These are phyloP conservation scores for Tribolium freemani DNA, from an alignment of 2,888 invertebrate species.

Conservation along the genomic window DNA sequence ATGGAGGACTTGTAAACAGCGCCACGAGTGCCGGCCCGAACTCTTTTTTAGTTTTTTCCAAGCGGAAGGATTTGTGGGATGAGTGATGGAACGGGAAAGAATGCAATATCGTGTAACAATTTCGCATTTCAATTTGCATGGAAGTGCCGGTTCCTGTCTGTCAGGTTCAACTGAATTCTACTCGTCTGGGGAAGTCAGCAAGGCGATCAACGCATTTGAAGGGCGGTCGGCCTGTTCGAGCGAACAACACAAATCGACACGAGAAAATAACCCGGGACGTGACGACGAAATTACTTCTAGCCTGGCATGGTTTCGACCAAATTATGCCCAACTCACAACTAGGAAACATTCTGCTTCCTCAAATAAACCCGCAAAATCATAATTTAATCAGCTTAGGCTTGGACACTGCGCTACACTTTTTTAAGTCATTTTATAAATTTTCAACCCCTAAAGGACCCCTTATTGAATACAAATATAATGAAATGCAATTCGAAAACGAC, in stretches of 20 bases:
- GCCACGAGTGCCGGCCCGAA: background rate
- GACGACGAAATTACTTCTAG: constrained; percentile 30
- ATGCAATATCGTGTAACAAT: constrained; percentile 64
- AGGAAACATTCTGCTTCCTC: background rate
- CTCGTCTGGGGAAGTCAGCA: constrained; percentile 53
- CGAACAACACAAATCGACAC: constrained; percentile 56
- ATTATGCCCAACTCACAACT: background rate
- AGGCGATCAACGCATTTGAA: constrained; percentile 54
- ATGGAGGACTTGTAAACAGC: constrained; percentile 24
- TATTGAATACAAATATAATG: too few relatives aligned
- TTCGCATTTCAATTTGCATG: constrained; percentile 67
- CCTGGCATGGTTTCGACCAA: background rate
- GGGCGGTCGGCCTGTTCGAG: constrained; percentile 53
- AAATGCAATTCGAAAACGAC: too few relatives aligned
- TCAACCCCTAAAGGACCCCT: too few relatives aligned
- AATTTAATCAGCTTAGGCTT: background rate
- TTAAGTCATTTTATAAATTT: too few relatives aligned
- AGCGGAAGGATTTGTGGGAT: constrained; percentile 45
- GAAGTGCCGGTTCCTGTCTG: constrained; percentile 61
- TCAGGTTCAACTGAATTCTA: constrained; percentile 61
- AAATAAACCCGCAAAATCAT: background rate
- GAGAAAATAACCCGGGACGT: constrained; percentile 35
- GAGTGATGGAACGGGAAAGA: constrained; percentile 61
- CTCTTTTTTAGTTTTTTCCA: background rate
- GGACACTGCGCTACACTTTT: too few relatives aligned